Conservation (phyloP, 1,140 invertebrate genomes). For the Vollenhovia emeryi region DNA sequence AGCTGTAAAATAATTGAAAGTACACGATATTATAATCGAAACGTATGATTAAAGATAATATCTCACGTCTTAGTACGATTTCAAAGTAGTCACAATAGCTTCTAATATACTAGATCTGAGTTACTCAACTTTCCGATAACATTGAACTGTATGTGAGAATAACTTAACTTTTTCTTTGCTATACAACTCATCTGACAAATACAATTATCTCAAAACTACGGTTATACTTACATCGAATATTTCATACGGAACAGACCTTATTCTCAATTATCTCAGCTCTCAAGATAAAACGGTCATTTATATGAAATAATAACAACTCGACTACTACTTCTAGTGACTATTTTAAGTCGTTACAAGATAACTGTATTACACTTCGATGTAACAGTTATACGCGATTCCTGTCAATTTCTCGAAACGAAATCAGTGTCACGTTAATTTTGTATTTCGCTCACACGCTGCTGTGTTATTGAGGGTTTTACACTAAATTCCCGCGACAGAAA, state of each 20-base stretch:
- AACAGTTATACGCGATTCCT: neutral
- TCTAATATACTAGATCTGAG: no score
- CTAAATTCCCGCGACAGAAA: neutral
- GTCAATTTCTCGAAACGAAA: conserved; percentile 4
- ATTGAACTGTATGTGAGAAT: neutral
- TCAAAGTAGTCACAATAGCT: neutral
- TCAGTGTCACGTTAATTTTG: conserved; percentile 21
- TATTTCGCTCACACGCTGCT: conserved; percentile 29
- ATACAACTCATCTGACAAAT: neutral
- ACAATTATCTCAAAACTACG: neutral
- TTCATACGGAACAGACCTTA: no score
- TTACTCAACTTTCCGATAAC: neutral
- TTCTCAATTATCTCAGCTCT: neutral
- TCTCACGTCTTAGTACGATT: neutral
- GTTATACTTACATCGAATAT: no score
- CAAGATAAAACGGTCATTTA: neutral
- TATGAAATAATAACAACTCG: neutral
- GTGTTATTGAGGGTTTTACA: conserved; percentile 47
- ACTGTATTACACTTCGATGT: neutral
- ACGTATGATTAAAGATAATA: neutral
- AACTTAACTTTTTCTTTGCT: neutral
- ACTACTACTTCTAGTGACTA: neutral
- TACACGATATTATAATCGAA: no score
- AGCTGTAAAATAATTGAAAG: no score
- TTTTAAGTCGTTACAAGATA: neutral